Percentiles rank a stretch among this genome's conserved stretches.
These are phyloP conservation scores for Halichoeres trimaculatus DNA, from an alignment of 2,113 vertebrate species.

Conservation along the genomic window DNA sequence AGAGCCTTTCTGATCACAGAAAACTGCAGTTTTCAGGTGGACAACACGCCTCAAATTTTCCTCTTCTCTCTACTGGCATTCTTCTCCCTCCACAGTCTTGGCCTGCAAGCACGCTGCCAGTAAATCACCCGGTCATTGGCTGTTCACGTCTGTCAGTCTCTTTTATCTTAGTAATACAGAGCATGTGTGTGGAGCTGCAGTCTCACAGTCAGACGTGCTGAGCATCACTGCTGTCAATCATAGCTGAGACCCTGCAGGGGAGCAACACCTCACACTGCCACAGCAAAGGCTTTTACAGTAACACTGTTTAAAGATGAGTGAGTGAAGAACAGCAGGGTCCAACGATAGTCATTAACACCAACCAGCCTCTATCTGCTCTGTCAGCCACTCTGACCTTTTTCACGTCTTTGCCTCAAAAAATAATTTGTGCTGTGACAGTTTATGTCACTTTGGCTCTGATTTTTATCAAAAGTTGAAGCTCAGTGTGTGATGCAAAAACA, in stretches of 20 bases:
- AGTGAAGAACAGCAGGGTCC: no score
- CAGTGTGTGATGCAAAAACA: no score
- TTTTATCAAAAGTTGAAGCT: no score
- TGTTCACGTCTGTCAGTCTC: slow-evolving; percentile 52
- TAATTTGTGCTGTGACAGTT: no score
- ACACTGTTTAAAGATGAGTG: no score
- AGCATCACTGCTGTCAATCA: slow-evolving; percentile 33
- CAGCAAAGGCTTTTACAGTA: neutral
- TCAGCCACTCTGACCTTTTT: no score
- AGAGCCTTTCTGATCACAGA: no score
- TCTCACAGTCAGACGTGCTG: neutral
- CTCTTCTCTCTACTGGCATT: slow-evolving; percentile 20
- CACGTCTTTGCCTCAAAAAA: no score
- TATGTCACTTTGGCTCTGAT: no score
- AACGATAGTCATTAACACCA: no score
- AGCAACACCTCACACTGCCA: neutral
- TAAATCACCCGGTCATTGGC: slow-evolving; percentile 67
- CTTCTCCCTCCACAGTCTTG: slow-evolving; percentile 30
- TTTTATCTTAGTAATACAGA: slow-evolving; percentile 74
- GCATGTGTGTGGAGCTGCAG: slow-evolving; percentile 53
- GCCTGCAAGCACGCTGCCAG: slow-evolving; percentile 55
- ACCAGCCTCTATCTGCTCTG: no score
- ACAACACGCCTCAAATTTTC: neutral
- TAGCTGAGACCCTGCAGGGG: slow-evolving; percentile 21
- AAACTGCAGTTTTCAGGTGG: neutral